Conservation (phyloP, 2,113 vertebrate species). For the Holacanthus passer region DNA sequence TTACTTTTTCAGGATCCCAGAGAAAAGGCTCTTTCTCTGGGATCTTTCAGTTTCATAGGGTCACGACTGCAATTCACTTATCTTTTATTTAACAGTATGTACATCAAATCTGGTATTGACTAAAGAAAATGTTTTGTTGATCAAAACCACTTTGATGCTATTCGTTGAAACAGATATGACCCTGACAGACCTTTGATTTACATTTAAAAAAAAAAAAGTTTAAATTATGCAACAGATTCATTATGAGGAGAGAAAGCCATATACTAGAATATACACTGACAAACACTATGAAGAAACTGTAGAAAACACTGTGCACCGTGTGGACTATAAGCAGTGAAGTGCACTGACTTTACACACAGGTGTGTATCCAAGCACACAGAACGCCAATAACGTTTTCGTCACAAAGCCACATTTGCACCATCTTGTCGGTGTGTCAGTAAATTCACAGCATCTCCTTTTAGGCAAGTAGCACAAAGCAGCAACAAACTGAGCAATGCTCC, state of each 20-base stretch:
- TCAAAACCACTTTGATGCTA: neutral
- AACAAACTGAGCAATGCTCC: neutral
- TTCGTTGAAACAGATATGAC: no score
- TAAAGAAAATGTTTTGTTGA: neutral
- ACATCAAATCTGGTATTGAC: neutral
- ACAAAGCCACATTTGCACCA: neutral
- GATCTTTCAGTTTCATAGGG: neutral
- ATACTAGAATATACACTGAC: neutral
- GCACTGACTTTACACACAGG: neutral
- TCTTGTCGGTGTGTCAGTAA: neutral
- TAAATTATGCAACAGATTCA: neutral
- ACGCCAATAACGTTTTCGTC: neutral
- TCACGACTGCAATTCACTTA: neutral
- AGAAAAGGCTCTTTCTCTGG: neutral
- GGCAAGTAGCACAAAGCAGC: neutral
- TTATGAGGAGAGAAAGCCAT: neutral
- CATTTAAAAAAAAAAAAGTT: neutral
- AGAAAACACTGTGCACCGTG: neutral
- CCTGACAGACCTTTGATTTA: neutral
- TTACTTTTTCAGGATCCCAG: neutral
- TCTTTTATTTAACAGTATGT: neutral
- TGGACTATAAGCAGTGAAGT: neutral
- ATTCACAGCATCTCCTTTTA: neutral
- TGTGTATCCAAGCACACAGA: constrained; percentile 1
- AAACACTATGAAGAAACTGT: neutral